Evolutionary conservation across 2,797 vertebrate species (phyloP), one percentile per base, ranked within the genome.

Genomic region (Sebastes trivittatus): DNA sequence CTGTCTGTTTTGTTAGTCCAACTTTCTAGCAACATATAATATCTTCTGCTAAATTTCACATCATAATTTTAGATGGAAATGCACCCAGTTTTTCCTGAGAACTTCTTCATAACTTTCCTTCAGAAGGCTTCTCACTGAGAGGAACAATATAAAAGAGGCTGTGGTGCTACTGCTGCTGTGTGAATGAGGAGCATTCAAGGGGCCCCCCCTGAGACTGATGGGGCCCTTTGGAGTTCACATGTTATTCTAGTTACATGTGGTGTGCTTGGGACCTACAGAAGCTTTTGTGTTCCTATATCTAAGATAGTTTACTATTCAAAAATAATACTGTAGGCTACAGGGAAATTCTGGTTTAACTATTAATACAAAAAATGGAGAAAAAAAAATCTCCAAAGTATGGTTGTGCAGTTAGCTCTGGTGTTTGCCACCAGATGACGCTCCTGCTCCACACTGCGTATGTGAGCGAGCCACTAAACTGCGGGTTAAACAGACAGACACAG

Each of bases 391-490:
- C 60, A 55, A 4, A 58, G 36, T 38, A 4, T 22, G 7, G 11
- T n/a, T n/a, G 4, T 62, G 64, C 38, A 69, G 56, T 6, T 65
- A 14, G 2, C 11, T 20, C 23, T 16, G 9, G 9, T 73, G 14
- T 76, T 79, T 16, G 80, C 89, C 95, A 92, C 72, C 80, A 94
- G 95, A 74, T 93, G 94, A 32, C 92, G 94, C 93, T 90, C 71
- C 88, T 88, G 86, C 76, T 83, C 89, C 73, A 84, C 83, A 63
- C 7, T 54, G 55, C 11, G 4, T 11, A 4, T 7, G 9, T 6
- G 29, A 49, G 11, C 2, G 9, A 60, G 46, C 13, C 34, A 18
- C 54, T 27, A 4, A 29, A 3, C 32, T 36, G 49, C 23, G 22
- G 64, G 25, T 61, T 4, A 74, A 67, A 77, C 77, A 60, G 49